Percentiles rank a stretch among this genome's conserved stretches.
Evolutionary conservation across 2,113 vertebrate species (phyloP).

Genomic region (Dromaius novaehollandiae): DNA sequence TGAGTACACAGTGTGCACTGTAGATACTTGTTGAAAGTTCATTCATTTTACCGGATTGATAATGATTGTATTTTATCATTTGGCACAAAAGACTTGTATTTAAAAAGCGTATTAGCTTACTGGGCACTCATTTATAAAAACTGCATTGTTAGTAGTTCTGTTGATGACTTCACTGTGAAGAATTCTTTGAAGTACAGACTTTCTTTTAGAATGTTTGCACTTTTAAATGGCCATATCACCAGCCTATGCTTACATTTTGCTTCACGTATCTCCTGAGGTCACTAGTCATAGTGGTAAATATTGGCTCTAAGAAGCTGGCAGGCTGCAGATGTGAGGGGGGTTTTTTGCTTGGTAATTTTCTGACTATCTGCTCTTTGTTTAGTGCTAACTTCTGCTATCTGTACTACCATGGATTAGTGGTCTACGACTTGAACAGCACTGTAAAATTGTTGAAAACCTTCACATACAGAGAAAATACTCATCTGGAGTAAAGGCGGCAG

Average conservation of each 20-base stretch:
- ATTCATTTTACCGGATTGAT: conserved; percentile 56
- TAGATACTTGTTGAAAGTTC: conserved; percentile 55
- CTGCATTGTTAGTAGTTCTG: conserved; percentile 23
- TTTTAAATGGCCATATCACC: conserved; percentile 32
- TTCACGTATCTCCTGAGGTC: neutral
- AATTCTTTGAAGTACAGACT: conserved; percentile 66
- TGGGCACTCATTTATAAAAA: conserved; percentile 66
- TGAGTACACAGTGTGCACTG: neutral
- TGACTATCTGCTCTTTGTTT: neutral
- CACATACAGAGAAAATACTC: neutral
- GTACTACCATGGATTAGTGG: neutral
- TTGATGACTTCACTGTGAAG: conserved; percentile 20
- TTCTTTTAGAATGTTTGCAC: conserved; percentile 63
- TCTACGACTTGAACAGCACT: neutral
- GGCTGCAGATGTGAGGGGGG: neutral
- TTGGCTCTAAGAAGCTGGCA: conserved; percentile 19
- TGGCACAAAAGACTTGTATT: conserved; percentile 56
- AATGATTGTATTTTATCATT: conserved; percentile 54
- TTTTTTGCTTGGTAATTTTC: neutral
- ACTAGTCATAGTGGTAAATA: conserved; percentile 51
- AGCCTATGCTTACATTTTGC: conserved; percentile 21
- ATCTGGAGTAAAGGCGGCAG: neutral
- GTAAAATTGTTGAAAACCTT: neutral
- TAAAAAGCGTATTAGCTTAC: conserved; percentile 54
- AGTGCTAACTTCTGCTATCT: neutral